Percentiles rank a stretch among this genome's conserved stretches.
phyloP scores from a whole-genome alignment of 2,797 vertebrate species.

The Myripristis jacobus region DNA sequence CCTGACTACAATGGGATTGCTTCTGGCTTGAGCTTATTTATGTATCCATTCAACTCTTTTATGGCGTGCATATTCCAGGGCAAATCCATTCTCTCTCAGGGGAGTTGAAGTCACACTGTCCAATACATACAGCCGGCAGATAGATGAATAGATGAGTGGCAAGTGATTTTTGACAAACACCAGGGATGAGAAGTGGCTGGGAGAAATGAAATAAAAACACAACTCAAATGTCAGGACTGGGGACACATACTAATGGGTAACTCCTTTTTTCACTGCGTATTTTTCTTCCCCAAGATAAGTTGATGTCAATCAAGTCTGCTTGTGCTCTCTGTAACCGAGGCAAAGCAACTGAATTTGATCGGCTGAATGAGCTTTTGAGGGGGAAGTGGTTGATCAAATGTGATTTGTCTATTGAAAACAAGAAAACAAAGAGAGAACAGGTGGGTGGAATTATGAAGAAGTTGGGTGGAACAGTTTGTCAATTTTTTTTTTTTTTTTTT shows the following conservation, averaged over 20 bases:
- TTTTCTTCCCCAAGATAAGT: conserved; percentile 27
- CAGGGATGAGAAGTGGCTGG: conserved; percentile 23
- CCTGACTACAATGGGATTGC: conserved; percentile 49
- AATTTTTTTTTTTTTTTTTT: too few species aligned
- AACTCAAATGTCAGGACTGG: conserved; percentile 12
- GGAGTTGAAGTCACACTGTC: conserved; percentile 30
- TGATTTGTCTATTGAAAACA: conserved; percentile 12
- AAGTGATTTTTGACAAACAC: conserved; percentile 54
- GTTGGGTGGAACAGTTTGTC: conserved; percentile 2
- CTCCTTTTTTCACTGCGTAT: conserved; percentile 6
- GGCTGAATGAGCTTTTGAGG: not conserved
- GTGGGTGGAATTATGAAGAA: not conserved
- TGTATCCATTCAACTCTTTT: conserved; percentile 61
- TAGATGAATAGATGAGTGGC: conserved; percentile 48
- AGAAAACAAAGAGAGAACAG: not conserved
- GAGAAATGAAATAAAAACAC: conserved; percentile 48
- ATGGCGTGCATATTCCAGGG: conserved; percentile 42
- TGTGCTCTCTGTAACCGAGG: conserved; percentile 44
- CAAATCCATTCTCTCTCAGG: conserved; percentile 41
- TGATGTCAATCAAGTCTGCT: conserved; percentile 49
- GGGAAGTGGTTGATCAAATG: not conserved
- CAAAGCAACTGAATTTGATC: conserved; percentile 19
- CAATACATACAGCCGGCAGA: conserved; percentile 31
- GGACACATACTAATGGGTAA: conserved; percentile 46
- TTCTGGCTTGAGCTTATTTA: conserved; percentile 60